Base-by-base conservation (phyloP, 2,888 invertebrate genomes). In the Phragmatobia fuliginosa region DNA sequence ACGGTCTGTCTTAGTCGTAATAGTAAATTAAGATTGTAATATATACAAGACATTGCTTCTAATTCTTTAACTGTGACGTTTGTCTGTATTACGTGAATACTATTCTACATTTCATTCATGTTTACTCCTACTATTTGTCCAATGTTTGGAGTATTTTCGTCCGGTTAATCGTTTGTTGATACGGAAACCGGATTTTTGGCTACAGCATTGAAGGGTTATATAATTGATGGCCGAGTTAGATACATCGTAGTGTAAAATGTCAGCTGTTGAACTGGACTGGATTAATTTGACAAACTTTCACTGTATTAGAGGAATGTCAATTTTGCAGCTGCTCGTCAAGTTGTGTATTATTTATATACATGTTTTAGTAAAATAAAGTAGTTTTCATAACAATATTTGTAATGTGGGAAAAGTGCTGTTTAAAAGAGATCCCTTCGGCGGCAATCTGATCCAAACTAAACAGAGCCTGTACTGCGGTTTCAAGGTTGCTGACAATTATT, bases 21-120 rank as follows among this genome's bases (percentile, higher is more conserved):
- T 28, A 62, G 41, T 38, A 31, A 66, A 45, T 66, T 36, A 38
- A 38, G 28, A 62, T 62, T 45, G 31, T 36, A 67, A 28, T 56
- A 28, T 31, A 75, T 78, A 72, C 36, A 59, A 72, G 70, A 49
- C 70, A 74, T 76, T 76, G 78, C 62, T 60, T 68, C 69, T 78
- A 61, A 61, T 62, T 71, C 52, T 49, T 36, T 64, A 25, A 65
- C 58, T 69, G 11, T 66, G 62, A 59, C 64, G 61, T 36, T 45
- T n/a, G n/a, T 66, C 25, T 66, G 32, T 66, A 16, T 58, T 58
- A 69, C 52, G 56, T 33, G 59, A 52, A 61, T 61, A 45, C 59
- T 6, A 75, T 75, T 41, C 62, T 75, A 67, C 41, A 59, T 70
- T 77, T 70, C 66, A 67, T 77, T 70, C 60, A 67, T 32, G 60